These are phyloP conservation scores for Caenorhabditis sp. DNA, from an alignment of 2,888 invertebrate species.

Conservation along the genomic window DNA sequence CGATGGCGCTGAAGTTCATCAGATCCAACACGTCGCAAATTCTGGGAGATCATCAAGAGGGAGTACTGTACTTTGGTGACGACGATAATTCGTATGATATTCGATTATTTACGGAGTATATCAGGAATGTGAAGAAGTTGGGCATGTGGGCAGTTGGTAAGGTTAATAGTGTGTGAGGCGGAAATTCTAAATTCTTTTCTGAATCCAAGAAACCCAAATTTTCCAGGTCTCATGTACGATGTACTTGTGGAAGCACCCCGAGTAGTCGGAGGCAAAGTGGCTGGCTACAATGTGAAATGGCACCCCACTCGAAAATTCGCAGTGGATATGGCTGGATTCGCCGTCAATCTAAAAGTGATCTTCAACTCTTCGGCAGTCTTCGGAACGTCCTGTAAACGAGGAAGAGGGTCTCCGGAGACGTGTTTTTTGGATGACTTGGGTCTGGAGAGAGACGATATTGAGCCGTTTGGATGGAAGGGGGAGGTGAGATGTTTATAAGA, in stretches of 20 bases:
- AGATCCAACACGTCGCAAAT: conserved; percentile 61
- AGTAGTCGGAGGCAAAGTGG: conserved; percentile 72
- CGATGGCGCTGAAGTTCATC: conserved; percentile 72
- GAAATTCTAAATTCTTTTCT: too few relatives aligned
- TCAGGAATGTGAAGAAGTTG: conserved; percentile 68
- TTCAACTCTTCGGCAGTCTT: conserved; percentile 67
- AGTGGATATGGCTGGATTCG: conserved; percentile 79
- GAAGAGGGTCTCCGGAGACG: conserved; percentile 75
- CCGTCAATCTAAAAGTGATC: conserved; percentile 69
- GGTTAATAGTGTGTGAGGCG: background rate
- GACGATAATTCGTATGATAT: conserved; percentile 73
- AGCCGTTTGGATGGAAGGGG: conserved; percentile 74
- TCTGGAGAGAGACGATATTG: conserved; percentile 68
- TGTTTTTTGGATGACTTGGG: conserved; percentile 75
- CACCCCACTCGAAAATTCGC: conserved; percentile 73
- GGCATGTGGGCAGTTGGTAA: conserved; percentile 74
- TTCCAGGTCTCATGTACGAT: conserved; percentile 73
- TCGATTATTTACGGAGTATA: conserved; percentile 67
- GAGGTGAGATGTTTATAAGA: conserved; percentile 19
- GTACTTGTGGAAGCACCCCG: conserved; percentile 71
- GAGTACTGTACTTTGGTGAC: conserved; percentile 72
- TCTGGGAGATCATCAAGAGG: conserved; percentile 49
- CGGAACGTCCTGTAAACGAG: conserved; percentile 68
- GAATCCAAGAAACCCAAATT: background rate
- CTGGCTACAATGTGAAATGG: conserved; percentile 74